Evolutionary conservation across 2,888 invertebrate genomes (phyloP), one percentile per base, ranked within the genome.

Genomic region (Sesamia inferens): DNA sequence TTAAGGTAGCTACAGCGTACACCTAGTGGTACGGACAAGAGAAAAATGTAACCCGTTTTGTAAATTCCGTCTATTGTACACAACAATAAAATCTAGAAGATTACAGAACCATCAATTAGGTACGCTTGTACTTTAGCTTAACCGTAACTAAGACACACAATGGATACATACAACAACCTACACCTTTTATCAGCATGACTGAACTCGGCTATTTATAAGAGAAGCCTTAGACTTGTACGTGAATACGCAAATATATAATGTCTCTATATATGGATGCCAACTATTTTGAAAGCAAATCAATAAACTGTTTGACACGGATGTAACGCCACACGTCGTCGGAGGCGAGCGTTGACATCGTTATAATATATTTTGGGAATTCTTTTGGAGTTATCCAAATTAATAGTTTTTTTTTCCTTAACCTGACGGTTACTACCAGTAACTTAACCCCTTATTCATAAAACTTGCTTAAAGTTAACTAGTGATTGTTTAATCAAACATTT

Each of bases 221-320:
- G 10, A 44, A 22, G 47, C 47, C 22, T 54, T 13, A 31, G 44
- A 19, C 19, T 39, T 24, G 16, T 10, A 39, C 13, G 10, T 11
- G 39, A 54, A n/a, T 59, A 76, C n/a, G 31, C n/a, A 54, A 51
- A 31, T 31, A 64, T 54, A 59, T n/a, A n/a, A n/a, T 39, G 47
- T 39, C n/a, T 73, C 39, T 19, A 19, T 24, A 39, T 19, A 11
- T 16, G 44, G 16, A 22, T 16, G 6, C 19, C n/a, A 24, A 69
- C 57, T 70, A 76, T 67, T 66, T 71, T 31, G 14, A 14, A 63
- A 71, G 48, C 57, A 77, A 58, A 77, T 76, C 67, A 67, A 77
- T 67, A 67, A 47, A 31, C 22, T 22, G 54, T 44, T 22, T 31
- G 24, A 31, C 14, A 44, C n/a, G 14, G 13, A 48, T 51, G 51